Base-by-base conservation (phyloP, 2,888 invertebrate species). In the Drosophila stalkeri region DNA sequence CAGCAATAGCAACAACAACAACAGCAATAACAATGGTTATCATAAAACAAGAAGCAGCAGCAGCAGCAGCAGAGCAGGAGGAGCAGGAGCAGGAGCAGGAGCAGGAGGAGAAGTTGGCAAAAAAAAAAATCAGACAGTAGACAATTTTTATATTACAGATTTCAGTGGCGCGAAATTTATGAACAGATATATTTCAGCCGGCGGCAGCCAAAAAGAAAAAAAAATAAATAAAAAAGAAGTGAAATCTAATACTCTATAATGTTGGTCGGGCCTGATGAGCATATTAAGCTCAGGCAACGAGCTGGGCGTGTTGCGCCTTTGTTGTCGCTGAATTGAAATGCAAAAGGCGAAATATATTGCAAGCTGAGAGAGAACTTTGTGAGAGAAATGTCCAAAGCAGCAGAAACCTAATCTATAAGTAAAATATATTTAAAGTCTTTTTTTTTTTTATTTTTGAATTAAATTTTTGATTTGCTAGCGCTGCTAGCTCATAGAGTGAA, bases 151-250 rank as follows among this genome's bases (percentile, higher is more conserved):
- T 81, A 75, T 77, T 75, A 76, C 81, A 71, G 78, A 84, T 89
- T 86, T 81, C 59, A 69, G 59, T 64, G 66, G 35, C 70, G 77
- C 77, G 70, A 80, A 85, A 87, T 88, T 87, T 87, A 89, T 86
- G 86, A 86, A 74, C 70, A 72, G 73, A 64, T 75, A 89, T 85
- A 81, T 72, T 74, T 85, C 87, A 85, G 89, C 79, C 77, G 67
- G 70, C 70, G 76, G 78, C 27, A 27, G 52, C 60, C 68, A 64
- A 56, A 63, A 60, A 72, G n/a, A 27, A 27, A 27, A 27, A 27
- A 27, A 5, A 27, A 27, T 0, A 27, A 27, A 1, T 1, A 23
- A 23, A 23, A 27, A 2, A 27, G 27, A 27, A 64, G 61, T 63
- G 64, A 70, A 70, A 81, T 18, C 44, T 31, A 64, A 78, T 75